A percentile compares a stretch with the other conserved stretches of the same genome.
Conservation (phyloP, 30 jellyfish, hydroid and myxozoan species). For the Hydractinia symbiolongicarpus region DNA sequence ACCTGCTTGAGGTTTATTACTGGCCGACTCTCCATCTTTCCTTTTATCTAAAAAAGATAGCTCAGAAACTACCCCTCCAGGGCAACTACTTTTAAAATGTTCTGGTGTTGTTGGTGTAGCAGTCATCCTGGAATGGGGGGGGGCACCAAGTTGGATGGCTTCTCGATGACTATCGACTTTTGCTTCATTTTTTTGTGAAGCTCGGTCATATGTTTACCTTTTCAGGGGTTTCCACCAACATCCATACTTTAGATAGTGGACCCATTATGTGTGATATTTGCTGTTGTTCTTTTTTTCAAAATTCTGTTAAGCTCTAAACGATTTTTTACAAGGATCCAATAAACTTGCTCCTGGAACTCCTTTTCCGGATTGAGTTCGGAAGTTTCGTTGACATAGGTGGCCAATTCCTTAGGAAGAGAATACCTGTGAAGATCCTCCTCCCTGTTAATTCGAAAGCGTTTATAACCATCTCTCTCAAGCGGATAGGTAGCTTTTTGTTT, state of each 20-base stretch:
- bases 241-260: background rate
- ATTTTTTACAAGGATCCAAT: background rate
- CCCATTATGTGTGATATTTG: background rate
- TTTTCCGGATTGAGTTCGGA: conserved; percentile 4
- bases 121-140: background rate
- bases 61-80: too few relatives aligned
- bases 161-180: background rate
- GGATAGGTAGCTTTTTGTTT: background rate
- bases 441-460: background rate
- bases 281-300: background rate
- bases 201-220: conserved; percentile 2
- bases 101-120: too few relatives aligned
- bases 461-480: background rate
- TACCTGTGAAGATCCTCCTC: background rate
- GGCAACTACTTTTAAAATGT: too few relatives aligned
- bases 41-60: too few relatives aligned
- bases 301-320: background rate
- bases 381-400: conserved; percentile 4
- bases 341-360: conserved; percentile 6
- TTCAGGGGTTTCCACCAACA: background rate
- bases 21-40: too few relatives aligned
- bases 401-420: background rate
- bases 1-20: too few relatives aligned
- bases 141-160: background rate
- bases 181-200: background rate